A percentile compares a stretch with the other conserved stretches of the same genome.
Conservation (phyloP, 2,113 vertebrate species). For the Melozone crissalis region DNA sequence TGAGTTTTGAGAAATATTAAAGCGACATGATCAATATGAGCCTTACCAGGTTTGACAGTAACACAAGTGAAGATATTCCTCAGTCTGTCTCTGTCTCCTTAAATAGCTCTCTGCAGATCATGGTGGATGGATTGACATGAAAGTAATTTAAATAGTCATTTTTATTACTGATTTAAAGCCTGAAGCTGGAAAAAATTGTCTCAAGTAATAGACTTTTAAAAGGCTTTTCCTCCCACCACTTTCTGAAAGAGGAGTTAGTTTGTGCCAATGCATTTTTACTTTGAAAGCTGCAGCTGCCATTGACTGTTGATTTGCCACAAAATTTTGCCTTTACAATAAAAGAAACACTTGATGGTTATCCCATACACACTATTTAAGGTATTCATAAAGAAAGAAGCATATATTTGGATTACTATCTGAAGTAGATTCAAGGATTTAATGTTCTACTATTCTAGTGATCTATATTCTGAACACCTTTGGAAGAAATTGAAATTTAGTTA, state of each 20-base stretch:
- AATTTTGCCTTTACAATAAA: not conserved
- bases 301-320: not conserved
- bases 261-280: not conserved
- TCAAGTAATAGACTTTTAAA: conserved; percentile 33
- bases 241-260: not conserved
- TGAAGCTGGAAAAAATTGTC: conserved; percentile 10
- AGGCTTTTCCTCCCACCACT: not conserved
- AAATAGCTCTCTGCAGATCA: conserved; percentile 30
- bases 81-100: not conserved
- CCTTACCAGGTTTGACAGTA: conserved; percentile 29
- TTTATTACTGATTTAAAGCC: conserved; percentile 49
- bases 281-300: not conserved
- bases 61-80: not conserved
- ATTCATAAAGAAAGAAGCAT: not conserved
- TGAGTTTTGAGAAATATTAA: conserved; percentile 17
- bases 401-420: not conserved
- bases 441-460: not conserved
- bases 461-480: not conserved
- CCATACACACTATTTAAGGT: not conserved
- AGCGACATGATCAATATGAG: not conserved
- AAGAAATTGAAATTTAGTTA: not conserved
- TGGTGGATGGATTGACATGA: conserved; percentile 29
- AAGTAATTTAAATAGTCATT: conserved; percentile 43
- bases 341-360: not conserved
- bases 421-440: not conserved